These are phyloP conservation scores for Planiliza haematocheilus DNA, from an alignment of 2,113 vertebrate genomes.

Conservation along the genomic window DNA sequence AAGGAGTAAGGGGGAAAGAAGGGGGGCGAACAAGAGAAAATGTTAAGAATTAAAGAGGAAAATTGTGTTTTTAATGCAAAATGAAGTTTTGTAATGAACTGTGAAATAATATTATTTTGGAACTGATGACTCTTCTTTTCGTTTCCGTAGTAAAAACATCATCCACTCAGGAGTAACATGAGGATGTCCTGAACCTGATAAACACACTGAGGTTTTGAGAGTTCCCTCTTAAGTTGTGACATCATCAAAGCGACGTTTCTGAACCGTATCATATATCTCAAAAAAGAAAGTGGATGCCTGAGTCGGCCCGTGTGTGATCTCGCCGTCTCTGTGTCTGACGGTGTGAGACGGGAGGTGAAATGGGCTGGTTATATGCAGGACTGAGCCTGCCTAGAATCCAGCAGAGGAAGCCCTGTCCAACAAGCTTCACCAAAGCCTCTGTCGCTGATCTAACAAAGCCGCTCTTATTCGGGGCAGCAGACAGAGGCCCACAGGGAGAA, in stretches of 20 bases:
- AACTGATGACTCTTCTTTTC: background rate
- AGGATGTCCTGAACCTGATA: background rate
- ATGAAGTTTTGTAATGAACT: too few species aligned
- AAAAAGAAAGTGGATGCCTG: slow-evolving; percentile 10
- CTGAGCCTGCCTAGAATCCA: slow-evolving; percentile 49
- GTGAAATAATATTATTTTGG: too few species aligned
- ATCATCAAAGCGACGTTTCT: slow-evolving; percentile 43
- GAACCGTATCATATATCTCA: slow-evolving; percentile 23
- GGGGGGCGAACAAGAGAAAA: background rate
- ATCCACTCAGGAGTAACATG: background rate
- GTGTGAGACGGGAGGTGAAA: slow-evolving; percentile 53
- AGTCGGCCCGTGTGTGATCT: slow-evolving; percentile 33
- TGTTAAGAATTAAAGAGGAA: background rate
- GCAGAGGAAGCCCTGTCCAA: slow-evolving; percentile 66
- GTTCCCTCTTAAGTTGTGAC: slow-evolving; percentile 53
- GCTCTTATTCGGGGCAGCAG: slow-evolving; percentile 77
- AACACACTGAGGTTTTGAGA: slow-evolving; percentile 31
- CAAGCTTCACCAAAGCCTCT: slow-evolving; percentile 68
- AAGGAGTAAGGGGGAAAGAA: slow-evolving; percentile 18
- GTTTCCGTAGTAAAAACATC: too few species aligned
- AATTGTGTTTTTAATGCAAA: background rate
- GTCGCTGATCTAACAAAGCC: slow-evolving; percentile 76
- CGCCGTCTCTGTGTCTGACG: slow-evolving; percentile 47
- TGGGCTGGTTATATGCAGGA: slow-evolving; percentile 47
- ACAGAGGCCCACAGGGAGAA: slow-evolving; percentile 78